Conservation (phyloP, 2,797 vertebrate species). For the Streptopelia turtur region DNA sequence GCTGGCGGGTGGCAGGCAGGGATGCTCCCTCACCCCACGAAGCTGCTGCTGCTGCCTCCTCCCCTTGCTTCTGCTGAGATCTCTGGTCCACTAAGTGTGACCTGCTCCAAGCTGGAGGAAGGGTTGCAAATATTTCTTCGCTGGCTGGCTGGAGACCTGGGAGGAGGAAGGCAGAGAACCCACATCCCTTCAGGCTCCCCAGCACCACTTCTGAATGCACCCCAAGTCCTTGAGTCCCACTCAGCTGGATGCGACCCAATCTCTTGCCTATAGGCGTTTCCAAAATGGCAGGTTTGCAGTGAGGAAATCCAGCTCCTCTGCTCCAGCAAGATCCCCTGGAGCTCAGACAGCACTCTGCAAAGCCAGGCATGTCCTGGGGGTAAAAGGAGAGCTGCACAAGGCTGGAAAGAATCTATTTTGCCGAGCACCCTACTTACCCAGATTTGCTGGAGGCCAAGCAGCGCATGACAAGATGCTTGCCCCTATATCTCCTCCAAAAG, state of each 20-base stretch:
- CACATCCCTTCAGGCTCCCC: neutral
- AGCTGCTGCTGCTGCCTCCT: neutral
- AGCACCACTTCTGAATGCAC: neutral
- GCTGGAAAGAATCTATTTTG: conserved; percentile 15
- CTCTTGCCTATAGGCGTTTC: neutral
- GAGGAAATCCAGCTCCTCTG: conserved; percentile 10
- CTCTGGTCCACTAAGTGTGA: neutral
- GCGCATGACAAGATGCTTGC: neutral
- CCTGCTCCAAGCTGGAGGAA: neutral
- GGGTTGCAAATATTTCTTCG: neutral
- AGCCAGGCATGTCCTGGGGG: neutral
- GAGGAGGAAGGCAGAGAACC: neutral
- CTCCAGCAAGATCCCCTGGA: neutral
- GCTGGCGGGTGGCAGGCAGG: neutral
- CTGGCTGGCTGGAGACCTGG: neutral
- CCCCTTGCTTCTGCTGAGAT: neutral
- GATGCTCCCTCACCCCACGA: neutral
- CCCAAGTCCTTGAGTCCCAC: neutral
- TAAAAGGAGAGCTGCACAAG: neutral
- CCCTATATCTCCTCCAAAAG: conserved; percentile 41
- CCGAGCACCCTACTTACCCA: conserved; percentile 38
- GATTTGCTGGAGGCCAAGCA: neutral
- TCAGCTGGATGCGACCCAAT: neutral
- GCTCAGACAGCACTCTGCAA: neutral
- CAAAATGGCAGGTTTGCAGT: neutral